Evolutionary conservation across 2,797 vertebrate genomes (phyloP).

Genomic region (Anguilla megastoma): DNA sequence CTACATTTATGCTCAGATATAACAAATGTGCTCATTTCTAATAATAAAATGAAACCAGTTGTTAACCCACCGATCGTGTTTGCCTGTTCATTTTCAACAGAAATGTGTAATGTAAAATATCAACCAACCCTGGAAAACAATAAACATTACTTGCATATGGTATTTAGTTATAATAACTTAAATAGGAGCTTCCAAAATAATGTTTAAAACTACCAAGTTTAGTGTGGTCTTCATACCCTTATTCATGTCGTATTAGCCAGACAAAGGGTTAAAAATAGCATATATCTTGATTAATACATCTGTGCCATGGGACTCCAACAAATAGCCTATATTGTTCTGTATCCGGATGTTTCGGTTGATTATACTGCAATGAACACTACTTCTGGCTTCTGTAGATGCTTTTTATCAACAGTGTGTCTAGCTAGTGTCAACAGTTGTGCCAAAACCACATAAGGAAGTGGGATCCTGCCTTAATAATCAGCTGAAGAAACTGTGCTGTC

Average conservation of each 20-base stretch:
- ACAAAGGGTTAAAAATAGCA: background rate
- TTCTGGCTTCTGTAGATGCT: background rate
- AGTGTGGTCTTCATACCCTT: background rate
- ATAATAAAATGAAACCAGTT: background rate
- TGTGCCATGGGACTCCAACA: background rate
- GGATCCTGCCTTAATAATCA: background rate
- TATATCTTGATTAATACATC: background rate
- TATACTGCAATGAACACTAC: background rate
- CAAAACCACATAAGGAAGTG: constrained; percentile 10
- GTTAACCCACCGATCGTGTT: background rate
- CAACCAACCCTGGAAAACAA: background rate
- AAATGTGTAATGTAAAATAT: background rate
- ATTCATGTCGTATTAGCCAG: background rate
- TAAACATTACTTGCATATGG: background rate
- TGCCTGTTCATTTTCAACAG: background rate
- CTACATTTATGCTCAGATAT: background rate
- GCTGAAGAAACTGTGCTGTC: background rate
- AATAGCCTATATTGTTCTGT: background rate
- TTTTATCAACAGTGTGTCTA: background rate
- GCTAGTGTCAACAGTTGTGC: background rate
- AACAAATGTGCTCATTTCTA: background rate
- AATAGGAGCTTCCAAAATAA: background rate
- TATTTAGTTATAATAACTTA: no score
- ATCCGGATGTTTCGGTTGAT: background rate
- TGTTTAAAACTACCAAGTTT: background rate